Conservation (phyloP, 2,797 vertebrate species). For the Kryptolebias ocellatus region DNA sequence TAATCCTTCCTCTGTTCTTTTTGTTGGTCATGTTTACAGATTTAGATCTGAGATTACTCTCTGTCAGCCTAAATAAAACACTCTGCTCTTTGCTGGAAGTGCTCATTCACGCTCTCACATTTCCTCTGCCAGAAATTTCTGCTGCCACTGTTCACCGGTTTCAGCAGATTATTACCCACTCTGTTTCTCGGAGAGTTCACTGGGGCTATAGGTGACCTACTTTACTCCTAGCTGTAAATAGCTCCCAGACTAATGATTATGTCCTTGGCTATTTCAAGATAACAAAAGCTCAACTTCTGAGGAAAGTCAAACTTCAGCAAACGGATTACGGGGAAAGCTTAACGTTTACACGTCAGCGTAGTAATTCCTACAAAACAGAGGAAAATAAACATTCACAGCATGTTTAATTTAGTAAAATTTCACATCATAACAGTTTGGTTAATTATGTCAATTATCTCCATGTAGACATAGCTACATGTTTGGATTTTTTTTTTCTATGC, state of each 20-base stretch:
- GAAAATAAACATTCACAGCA: background rate
- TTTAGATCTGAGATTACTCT: slow-evolving; percentile 10
- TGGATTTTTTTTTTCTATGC: too few species aligned
- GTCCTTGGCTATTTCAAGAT: slow-evolving; percentile 28
- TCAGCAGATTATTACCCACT: slow-evolving; percentile 4
- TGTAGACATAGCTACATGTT: too few species aligned
- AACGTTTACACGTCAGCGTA: background rate
- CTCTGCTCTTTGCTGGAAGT: slow-evolving; percentile 1
- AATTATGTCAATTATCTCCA: background rate
- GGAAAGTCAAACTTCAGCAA: slow-evolving; percentile 10
- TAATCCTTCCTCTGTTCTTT: slow-evolving; percentile 18
- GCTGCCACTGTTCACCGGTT: slow-evolving; percentile 2
- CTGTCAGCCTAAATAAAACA: slow-evolving; percentile 10
- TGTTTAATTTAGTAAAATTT: background rate
- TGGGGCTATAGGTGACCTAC: slow-evolving; percentile 53
- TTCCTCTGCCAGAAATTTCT: slow-evolving; percentile 1
- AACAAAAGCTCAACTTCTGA: slow-evolving; percentile 9
- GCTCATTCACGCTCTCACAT: slow-evolving; percentile 6
- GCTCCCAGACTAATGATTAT: slow-evolving; percentile 36
- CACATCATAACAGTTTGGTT: background rate
- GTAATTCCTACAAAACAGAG: background rate
- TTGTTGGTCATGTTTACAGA: slow-evolving; percentile 24
- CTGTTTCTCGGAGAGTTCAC: slow-evolving; percentile 37
- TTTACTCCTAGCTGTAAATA: slow-evolving; percentile 38
- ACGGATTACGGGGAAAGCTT: slow-evolving; percentile 1